Conservation (phyloP, 2,113 vertebrate species). For the Notothenia coriiceps region DNA sequence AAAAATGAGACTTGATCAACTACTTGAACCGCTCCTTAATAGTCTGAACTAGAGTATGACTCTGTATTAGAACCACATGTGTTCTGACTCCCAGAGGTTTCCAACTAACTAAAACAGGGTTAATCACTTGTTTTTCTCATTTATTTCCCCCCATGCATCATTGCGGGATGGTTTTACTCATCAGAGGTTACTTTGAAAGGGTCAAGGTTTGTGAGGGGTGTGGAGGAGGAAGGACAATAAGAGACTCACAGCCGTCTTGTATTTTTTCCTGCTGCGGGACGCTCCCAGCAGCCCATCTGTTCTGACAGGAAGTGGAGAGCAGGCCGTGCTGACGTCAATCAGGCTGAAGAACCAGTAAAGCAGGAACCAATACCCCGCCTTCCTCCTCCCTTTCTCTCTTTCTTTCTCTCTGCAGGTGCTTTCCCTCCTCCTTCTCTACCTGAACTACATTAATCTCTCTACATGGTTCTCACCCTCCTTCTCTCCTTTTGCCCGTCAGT, state of each 20-base stretch:
- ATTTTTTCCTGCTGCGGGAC: constrained; percentile 70
- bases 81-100: background rate
- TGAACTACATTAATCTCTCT: constrained; percentile 29
- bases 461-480: constrained; percentile 19
- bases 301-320: constrained; percentile 73
- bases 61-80: background rate
- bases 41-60: background rate
- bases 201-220: constrained; percentile 70
- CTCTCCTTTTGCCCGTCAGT: background rate
- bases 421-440: constrained; percentile 23
- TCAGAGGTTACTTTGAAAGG: constrained; percentile 50
- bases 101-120: background rate
- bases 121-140: constrained; percentile 34
- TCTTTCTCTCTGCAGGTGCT: constrained; percentile 8
- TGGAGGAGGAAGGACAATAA: constrained; percentile 67
- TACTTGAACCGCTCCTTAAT: too few species aligned
- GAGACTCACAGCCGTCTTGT: constrained; percentile 58
- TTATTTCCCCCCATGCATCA: constrained; percentile 44
- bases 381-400: constrained; percentile 8
- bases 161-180: constrained; percentile 8
- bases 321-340: constrained; percentile 78
- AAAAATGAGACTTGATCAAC: too few species aligned
- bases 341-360: constrained; percentile 72
- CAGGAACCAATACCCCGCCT: constrained; percentile 61
- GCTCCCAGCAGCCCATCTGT: constrained; percentile 66